phyloP scores from a whole-genome alignment of 2,888 invertebrate species.

The Drosophila austrosaltans region DNA sequence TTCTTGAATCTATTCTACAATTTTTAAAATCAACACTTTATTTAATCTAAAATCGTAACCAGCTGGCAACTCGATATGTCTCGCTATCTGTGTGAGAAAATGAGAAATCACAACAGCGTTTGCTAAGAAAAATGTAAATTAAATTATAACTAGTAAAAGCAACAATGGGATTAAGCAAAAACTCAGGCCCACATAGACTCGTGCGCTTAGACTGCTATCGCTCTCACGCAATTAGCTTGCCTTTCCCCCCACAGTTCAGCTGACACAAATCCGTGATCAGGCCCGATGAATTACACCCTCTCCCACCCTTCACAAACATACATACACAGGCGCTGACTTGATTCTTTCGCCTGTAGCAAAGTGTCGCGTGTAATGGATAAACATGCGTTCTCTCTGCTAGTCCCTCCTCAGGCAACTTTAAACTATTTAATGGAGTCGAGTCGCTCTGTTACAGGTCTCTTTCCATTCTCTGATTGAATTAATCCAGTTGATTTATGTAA shows the following conservation, averaged over 20 bases:
- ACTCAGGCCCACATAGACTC: constrained; percentile 29
- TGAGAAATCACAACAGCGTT: constrained; percentile 46
- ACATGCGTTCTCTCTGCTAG: constrained; percentile 7
- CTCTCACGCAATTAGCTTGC: constrained; percentile 70
- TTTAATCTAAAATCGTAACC: not conserved
- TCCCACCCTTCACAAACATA: not conserved
- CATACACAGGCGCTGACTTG: constrained; percentile 1
- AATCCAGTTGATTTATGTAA: constrained; percentile 76
- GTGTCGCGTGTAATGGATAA: constrained; percentile 10
- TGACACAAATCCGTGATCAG: constrained; percentile 42
- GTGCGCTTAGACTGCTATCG: constrained; percentile 52
- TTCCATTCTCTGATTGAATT: constrained; percentile 70
- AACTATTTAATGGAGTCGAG: constrained; percentile 73
- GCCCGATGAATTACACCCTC: constrained; percentile 9
- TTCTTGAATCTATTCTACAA: no score
- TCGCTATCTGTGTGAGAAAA: constrained; percentile 30
- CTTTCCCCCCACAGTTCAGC: constrained; percentile 28
- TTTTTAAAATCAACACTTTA: not conserved
- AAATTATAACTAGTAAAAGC: constrained; percentile 67
- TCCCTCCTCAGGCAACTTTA: constrained; percentile 57
- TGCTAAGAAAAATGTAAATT: constrained; percentile 68
- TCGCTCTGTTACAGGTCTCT: constrained; percentile 41
- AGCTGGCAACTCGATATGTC: constrained; percentile 34
- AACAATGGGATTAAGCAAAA: constrained; percentile 63
- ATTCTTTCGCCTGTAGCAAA: constrained; percentile 14